Evolutionary conservation across 1,140 invertebrate species (phyloP).

Genomic region (Teleogryllus occipitalis): DNA sequence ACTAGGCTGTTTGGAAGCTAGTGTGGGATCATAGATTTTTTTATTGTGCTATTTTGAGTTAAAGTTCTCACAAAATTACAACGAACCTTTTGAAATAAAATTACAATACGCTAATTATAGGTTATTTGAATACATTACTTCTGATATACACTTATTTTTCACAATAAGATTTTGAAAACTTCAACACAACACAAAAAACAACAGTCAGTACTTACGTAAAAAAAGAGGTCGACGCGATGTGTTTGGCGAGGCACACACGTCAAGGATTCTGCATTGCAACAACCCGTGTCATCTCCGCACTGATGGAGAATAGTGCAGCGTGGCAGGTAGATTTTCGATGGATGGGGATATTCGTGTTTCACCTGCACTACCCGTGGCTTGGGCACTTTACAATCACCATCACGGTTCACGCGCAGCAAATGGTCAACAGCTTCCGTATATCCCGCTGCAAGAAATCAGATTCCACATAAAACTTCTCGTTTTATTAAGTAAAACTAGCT

Average conservation of each 20-base stretch:
- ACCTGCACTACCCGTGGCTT: slow-evolving; percentile 51
- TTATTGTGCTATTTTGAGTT: too few species aligned
- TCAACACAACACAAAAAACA: too few species aligned
- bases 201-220: slow-evolving; percentile 53
- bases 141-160: too few species aligned
- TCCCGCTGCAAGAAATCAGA: slow-evolving; percentile 30
- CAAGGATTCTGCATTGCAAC: slow-evolving; percentile 50
- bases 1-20: too few species aligned
- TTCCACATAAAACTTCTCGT: neutral
- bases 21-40: too few species aligned
- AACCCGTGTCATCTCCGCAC: slow-evolving; percentile 69
- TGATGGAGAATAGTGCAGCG: slow-evolving; percentile 64
- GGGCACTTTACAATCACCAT: slow-evolving; percentile 54
- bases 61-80: too few species aligned
- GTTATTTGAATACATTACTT: too few species aligned
- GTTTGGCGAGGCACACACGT: slow-evolving; percentile 58
- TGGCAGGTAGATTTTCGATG: slow-evolving; percentile 59
- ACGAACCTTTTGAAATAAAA: too few species aligned
- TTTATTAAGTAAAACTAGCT: too few species aligned
- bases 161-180: too few species aligned
- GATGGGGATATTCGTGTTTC: slow-evolving; percentile 52
- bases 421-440: slow-evolving; percentile 46
- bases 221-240: slow-evolving; percentile 54
- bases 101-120: too few species aligned
- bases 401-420: slow-evolving; percentile 43